These are phyloP conservation scores for Ammodytes marinus DNA, from an alignment of 2,113 vertebrate species.

Conservation along the genomic window DNA sequence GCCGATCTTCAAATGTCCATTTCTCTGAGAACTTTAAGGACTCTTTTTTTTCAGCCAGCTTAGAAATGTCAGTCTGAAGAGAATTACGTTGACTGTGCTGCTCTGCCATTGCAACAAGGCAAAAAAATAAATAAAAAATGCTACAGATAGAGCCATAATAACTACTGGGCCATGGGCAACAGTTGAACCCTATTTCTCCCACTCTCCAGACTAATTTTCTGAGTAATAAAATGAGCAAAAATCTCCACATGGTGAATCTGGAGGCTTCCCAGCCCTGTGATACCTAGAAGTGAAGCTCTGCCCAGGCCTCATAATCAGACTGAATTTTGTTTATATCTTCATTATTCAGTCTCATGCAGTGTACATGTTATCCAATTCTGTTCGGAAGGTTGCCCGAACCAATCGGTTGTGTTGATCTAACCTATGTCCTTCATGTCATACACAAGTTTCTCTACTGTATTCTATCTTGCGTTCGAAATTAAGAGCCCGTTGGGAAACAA, in stretches of 20 bases:
- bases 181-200: background rate
- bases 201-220: background rate
- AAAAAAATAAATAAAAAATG: background rate
- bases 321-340: constrained; percentile 5
- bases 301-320: constrained; percentile 8
- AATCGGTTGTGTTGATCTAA: background rate
- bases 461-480: background rate
- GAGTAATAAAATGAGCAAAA: background rate
- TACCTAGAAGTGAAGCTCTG: background rate
- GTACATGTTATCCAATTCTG: constrained; percentile 3
- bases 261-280: background rate
- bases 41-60: background rate
- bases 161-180: background rate
- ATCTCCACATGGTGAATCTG: background rate
- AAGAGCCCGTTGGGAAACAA: background rate
- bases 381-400: background rate
- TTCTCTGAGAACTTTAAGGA: background rate
- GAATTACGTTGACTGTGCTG: background rate
- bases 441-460: background rate
- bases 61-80: background rate
- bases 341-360: constrained; percentile 1
- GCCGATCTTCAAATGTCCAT: background rate
- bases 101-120: background rate
- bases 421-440: background rate
- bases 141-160: background rate